Evolutionary conservation across 2,888 invertebrate species (phyloP), one percentile per base, ranked within the genome.

Genomic region (Cancer borealis): DNA sequence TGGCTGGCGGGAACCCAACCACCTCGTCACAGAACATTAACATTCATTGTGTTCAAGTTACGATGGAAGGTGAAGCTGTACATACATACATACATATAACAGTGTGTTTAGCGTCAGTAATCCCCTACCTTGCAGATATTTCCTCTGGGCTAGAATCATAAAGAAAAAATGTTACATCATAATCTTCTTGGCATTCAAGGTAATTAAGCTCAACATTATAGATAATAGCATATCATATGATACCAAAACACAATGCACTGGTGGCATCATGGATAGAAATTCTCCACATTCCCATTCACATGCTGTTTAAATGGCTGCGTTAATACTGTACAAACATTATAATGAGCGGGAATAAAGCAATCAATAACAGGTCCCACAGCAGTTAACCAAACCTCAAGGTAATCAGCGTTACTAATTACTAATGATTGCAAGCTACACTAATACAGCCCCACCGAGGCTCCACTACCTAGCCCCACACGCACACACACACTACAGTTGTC

Each of bases 61-160:
- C 30, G 79, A 30, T 66, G 66, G 66, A 21, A 3, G n/a, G 79
- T 79, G 79, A 79, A 21, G 79, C 30, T 79, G 1, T 30, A 79
- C 30, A 26, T 26, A 10, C 26, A 12, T 30, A 66, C 66, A 66
- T 54, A 54, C 54, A 66, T 54, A 54, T 3, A 54, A 54, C 3
- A 30, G 30, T 30, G 12, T 30, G 79, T 79, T 12, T 79, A 46
- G 45, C 47, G 10, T 46, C 46, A 30, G 17, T 88, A 46, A n/a
- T 49, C 90, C 90, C 90, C 49, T 90, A 90, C 90, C 90, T 90
- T 47, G 47, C 90, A 90, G 26, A 21, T 90, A 90, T 30, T 90
- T 90, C 90, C 90, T 90, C 90, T 49, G 90, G 30, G 90, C 90
- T 90, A 90, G 39, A 49, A 54, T 49, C n/a, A 54, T 10, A 49